Evolutionary conservation across 2,888 invertebrate species (phyloP), one percentile per base, ranked within the genome.

Genomic region (Ophion ventricosus): DNA sequence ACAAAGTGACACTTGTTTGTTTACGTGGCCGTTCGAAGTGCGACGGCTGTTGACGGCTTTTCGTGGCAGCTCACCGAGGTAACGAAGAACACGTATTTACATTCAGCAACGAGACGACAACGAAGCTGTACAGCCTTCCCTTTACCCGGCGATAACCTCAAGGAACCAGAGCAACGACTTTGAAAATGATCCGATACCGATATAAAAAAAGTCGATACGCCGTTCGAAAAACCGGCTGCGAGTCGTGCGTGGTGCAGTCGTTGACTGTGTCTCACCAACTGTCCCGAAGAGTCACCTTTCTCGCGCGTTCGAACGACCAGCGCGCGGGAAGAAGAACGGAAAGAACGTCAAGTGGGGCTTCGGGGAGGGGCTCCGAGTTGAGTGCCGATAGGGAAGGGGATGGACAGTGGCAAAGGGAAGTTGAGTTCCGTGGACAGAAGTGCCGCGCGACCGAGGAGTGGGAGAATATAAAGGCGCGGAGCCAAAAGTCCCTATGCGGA

Each of bases 221-320:
- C 82, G 29, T n/a, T 59, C 49, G 20, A 23, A 49, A 49, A 49
- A 57, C 81, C 83, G 84, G 79, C 67, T 84, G 87, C 81, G 87
- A 84, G 85, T 83, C 64, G 88, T 86, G 91, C 91, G 92, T 90
- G 90, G 91, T 91, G 93, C 91, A 91, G 91, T 89, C 91, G 92
- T 86, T 90, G 93, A 92, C 93, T 93, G 93, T 92, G 90, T 89
- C 90, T 92, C 88, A 89, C 89, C 86, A 91, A 92, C 93, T 93
- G 93, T 90, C 90, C 90, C 89, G 92, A 90, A 91, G 90, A 90
- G 90, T 92, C 91, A 91, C 91, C 91, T 91, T 88, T 90, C 84
- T 49, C 84, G 80, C 69, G 63, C 66, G 82, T 70, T 83, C 66
- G 80, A 43, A 66, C 8, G 43, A 14, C 69, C 25, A 73, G 82